Evolutionary conservation across 1,140 invertebrate genomes (phyloP).

Genomic region (Drosophila simulans): DNA sequence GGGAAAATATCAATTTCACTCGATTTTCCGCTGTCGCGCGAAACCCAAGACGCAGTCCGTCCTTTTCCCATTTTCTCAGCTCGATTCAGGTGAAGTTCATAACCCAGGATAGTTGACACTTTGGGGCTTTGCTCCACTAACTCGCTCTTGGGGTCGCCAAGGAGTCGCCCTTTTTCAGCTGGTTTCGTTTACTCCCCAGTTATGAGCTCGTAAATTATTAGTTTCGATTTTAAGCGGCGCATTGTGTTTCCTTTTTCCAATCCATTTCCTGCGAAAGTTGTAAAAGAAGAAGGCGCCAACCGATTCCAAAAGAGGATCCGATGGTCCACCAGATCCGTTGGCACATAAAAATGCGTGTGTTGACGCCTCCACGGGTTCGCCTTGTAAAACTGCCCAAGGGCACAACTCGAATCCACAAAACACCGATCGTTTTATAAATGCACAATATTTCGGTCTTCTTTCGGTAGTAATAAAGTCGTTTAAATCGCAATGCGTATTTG

Average conservation of each 20-base stretch:
- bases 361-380: conserved; percentile 62
- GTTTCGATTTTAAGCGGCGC: conserved; percentile 50
- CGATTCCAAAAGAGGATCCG: conserved; percentile 52
- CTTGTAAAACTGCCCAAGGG: conserved; percentile 64
- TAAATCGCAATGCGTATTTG: conserved; percentile 40
- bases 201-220: conserved; percentile 80
- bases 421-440: conserved; percentile 21
- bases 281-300: conserved; percentile 68
- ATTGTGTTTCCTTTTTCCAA: conserved; percentile 62
- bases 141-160: conserved; percentile 10
- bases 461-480: conserved; percentile 67
- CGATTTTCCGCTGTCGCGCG: conserved; percentile 60
- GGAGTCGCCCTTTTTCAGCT: conserved; percentile 15
- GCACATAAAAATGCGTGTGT: conserved; percentile 71
- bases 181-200: conserved; percentile 51
- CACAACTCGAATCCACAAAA: conserved; percentile 23
- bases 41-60: conserved; percentile 46
- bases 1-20: conserved; percentile 73
- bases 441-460: conserved; percentile 53
- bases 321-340: conserved; percentile 60
- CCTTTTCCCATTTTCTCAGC: conserved; percentile 1
- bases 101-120: conserved; percentile 44
- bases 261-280: conserved; percentile 78
- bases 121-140: conserved; percentile 31
- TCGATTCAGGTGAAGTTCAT: conserved; percentile 43